Conservation (phyloP, 2,113 vertebrate genomes). For the Camelus bactrianus region DNA sequence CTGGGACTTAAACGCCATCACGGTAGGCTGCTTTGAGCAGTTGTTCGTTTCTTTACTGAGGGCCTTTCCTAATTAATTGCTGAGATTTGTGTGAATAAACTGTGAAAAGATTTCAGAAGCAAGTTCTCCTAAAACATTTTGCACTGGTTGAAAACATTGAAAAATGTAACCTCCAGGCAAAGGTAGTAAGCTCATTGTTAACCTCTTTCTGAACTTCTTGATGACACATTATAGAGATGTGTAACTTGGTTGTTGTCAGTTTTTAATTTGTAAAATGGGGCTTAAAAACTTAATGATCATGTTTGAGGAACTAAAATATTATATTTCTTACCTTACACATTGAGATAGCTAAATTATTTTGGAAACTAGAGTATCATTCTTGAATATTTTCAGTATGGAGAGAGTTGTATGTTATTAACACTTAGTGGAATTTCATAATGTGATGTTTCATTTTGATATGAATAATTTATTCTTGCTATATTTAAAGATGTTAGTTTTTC, state of each 20-base stretch:
- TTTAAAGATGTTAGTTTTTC: slow-evolving; percentile 53
- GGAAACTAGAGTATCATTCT: slow-evolving; percentile 3
- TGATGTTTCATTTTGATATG: slow-evolving; percentile 24
- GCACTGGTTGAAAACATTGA: slow-evolving; percentile 7
- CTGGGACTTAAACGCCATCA: slow-evolving; percentile 20
- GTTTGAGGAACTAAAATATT: slow-evolving; percentile 60
- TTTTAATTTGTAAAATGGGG: slow-evolving; percentile 62
- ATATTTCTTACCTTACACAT: background rate
- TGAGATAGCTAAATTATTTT: slow-evolving; percentile 58
- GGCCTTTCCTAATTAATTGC: slow-evolving; percentile 27
- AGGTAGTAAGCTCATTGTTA: slow-evolving; percentile 11
- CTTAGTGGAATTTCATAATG: slow-evolving; percentile 4
- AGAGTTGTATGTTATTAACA: slow-evolving; percentile 34
- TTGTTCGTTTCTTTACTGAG: slow-evolving; percentile 56
- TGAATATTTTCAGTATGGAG: slow-evolving; percentile 35
- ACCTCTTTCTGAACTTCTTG: background rate
- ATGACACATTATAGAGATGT: background rate
- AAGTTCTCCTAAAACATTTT: slow-evolving; percentile 64
- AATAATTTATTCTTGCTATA: background rate
- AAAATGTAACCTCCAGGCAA: background rate
- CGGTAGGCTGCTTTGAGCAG: slow-evolving; percentile 28
- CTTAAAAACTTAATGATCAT: slow-evolving; percentile 11
- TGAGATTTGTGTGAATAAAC: slow-evolving; percentile 68
- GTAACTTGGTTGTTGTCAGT: background rate
- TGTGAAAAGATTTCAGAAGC: slow-evolving; percentile 47